phyloP scores from a whole-genome alignment of 1,140 invertebrate species.

The Bicyclus anynana region DNA sequence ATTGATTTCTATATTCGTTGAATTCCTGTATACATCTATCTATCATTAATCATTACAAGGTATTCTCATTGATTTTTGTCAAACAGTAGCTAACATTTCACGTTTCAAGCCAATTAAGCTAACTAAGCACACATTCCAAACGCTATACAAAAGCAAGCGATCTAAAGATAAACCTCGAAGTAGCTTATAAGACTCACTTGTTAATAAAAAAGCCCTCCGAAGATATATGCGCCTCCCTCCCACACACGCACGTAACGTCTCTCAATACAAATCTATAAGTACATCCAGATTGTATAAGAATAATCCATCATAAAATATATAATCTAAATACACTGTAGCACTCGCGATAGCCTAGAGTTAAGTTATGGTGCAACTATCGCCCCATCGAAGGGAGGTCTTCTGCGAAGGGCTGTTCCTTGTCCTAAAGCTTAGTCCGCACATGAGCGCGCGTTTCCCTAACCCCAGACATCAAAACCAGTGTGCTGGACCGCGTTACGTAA shows the following conservation, averaged over 20 bases:
- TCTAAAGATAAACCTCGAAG: neutral
- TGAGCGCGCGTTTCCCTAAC: slow-evolving; percentile 80
- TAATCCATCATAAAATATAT: slow-evolving; percentile 49
- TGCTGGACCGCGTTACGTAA: slow-evolving; percentile 49
- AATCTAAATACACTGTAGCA: slow-evolving; percentile 42
- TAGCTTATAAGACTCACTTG: slow-evolving; percentile 20
- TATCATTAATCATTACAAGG: too few species aligned
- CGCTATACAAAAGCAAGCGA: neutral
- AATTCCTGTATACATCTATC: too few species aligned
- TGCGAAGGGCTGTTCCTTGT: slow-evolving; percentile 96
- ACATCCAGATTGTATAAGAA: slow-evolving; percentile 23
- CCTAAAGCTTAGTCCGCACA: slow-evolving; percentile 95
- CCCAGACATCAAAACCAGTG: slow-evolving; percentile 43
- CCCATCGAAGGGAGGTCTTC: slow-evolving; percentile 96
- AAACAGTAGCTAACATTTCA: too few species aligned
- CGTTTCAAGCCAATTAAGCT: neutral
- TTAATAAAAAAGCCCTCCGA: slow-evolving; percentile 17
- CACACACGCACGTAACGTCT: slow-evolving; percentile 26
- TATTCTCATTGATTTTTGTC: too few species aligned
- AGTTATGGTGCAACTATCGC: slow-evolving; percentile 88
- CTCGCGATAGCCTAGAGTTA: slow-evolving; percentile 23
- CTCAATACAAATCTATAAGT: slow-evolving; percentile 19
- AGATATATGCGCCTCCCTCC: slow-evolving; percentile 8
- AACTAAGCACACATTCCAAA: neutral
- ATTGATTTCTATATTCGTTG: too few species aligned